Evolutionary conservation across 2,797 vertebrate species (phyloP).

Genomic region (Protonibea diacanthus): DNA sequence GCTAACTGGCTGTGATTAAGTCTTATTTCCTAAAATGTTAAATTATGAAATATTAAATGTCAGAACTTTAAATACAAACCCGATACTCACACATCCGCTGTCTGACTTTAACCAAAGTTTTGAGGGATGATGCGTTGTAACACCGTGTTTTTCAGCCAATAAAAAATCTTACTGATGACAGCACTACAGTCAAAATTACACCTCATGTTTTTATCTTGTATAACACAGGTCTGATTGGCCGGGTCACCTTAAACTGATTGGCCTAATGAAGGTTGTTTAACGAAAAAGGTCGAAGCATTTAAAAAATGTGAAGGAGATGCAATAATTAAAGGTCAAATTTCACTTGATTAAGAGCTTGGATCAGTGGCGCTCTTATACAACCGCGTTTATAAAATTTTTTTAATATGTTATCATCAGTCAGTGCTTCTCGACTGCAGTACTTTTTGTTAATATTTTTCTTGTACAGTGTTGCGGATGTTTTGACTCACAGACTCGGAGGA

Average conservation of each 20-base stretch:
- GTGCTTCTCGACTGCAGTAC: too few species aligned
- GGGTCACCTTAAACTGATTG: conserved; percentile 8
- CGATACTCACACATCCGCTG: neutral
- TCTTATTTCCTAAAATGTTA: too few species aligned
- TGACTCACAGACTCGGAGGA: conserved; percentile 88
- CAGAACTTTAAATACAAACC: neutral
- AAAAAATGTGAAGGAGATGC: conserved; percentile 12
- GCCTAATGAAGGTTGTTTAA: conserved; percentile 14
- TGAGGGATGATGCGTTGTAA: neutral
- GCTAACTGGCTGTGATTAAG: too few species aligned
- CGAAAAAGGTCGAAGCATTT: conserved; percentile 46
- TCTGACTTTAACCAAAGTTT: neutral
- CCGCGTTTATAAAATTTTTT: too few species aligned
- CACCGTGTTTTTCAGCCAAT: neutral
- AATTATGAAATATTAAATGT: neutral
- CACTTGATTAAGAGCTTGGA: conserved; percentile 19
- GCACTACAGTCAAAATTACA: neutral
- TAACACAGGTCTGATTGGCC: conserved; percentile 13
- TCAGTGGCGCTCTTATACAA: neutral
- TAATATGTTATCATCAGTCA: too few species aligned
- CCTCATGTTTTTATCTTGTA: neutral
- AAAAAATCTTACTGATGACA: neutral
- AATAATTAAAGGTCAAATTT: conserved; percentile 42
- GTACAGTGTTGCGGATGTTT: neutral
- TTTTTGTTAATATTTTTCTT: too few species aligned